Conservation (phyloP, 2,888 invertebrate species). For the Anorthoa munda region DNA sequence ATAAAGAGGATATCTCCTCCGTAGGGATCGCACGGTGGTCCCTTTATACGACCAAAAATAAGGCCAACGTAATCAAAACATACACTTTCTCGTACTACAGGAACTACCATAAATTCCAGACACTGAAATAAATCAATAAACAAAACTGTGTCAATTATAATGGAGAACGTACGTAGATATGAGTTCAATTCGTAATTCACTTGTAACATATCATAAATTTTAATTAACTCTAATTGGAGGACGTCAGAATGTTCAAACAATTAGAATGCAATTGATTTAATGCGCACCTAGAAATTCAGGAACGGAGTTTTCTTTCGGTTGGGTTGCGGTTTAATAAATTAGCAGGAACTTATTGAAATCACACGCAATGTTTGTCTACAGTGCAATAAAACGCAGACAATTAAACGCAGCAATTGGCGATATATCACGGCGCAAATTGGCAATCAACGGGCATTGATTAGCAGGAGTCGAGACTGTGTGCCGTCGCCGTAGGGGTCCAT, state of each 20-base stretch:
- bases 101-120: constrained; percentile 71
- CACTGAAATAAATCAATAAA: constrained; percentile 82
- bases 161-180: constrained; percentile 73
- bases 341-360: constrained; percentile 41
- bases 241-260: constrained; percentile 68
- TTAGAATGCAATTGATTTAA: constrained; percentile 61
- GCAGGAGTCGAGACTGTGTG: constrained; percentile 68
- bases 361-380: constrained; percentile 47
- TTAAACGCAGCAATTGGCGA: constrained; percentile 78
- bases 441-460: constrained; percentile 85
- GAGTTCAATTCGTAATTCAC: constrained; percentile 77
- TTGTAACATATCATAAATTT: constrained; percentile 83
- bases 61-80: constrained; percentile 59
- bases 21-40: constrained; percentile 64
- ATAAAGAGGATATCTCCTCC: constrained; percentile 69
- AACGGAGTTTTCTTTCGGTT: constrained; percentile 33
- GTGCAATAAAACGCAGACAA: constrained; percentile 62
- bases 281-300: constrained; percentile 33
- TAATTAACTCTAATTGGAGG: constrained; percentile 81
- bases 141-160: constrained; percentile 81
- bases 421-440: constrained; percentile 85
- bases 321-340: constrained; percentile 27
- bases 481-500: constrained; percentile 66
- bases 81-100: constrained; percentile 61
- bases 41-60: constrained; percentile 59